These are phyloP conservation scores for Callosobruchus maculatus DNA, from an alignment of 2,888 invertebrate genomes.

Conservation along the genomic window DNA sequence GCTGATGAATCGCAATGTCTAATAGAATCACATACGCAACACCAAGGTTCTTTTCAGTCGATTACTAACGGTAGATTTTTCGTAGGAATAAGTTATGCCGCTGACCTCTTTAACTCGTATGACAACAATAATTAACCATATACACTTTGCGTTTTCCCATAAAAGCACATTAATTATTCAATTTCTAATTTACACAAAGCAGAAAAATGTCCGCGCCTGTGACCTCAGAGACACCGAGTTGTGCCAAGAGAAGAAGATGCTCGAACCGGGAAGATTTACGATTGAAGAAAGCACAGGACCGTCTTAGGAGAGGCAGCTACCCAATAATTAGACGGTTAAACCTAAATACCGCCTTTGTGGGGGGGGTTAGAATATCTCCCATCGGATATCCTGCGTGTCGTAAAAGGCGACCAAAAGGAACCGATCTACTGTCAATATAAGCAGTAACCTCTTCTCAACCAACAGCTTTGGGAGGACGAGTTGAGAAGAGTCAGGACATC, in stretches of 20 bases:
- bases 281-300: not conserved
- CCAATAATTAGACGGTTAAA: no score
- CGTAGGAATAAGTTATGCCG: not conserved
- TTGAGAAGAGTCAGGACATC: no score
- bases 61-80: not conserved
- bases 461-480: no score
- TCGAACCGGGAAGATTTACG: not conserved
- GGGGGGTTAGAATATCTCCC: no score
- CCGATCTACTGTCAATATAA: no score
- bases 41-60: no score
- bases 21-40: no score
- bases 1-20: no score
- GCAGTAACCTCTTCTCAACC: no score
- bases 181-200: not conserved
- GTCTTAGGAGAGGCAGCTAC: not conserved
- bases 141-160: not conserved
- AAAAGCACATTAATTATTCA: not conserved
- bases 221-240: not conserved
- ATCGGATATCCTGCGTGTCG: no score
- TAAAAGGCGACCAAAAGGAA: no score
- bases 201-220: not conserved
- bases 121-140: not conserved
- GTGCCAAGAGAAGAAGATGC: not conserved
- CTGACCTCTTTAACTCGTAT: not conserved
- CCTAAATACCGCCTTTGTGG: no score